Conservation (phyloP, 2,113 vertebrate genomes). For the Pseudonaja textilis region DNA sequence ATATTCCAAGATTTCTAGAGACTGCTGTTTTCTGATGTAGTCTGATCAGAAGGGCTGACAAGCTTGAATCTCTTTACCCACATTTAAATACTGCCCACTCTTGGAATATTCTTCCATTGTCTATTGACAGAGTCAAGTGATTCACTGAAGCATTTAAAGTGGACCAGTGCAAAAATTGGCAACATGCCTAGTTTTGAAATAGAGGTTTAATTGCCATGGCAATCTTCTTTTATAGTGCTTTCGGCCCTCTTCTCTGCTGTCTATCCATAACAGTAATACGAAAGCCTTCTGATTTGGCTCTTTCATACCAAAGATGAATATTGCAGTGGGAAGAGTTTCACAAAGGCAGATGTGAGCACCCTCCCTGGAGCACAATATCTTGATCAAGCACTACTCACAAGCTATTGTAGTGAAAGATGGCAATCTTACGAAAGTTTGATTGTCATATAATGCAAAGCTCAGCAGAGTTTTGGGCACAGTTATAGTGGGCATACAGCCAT, state of each 20-base stretch:
- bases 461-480: background rate
- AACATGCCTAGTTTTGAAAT: background rate
- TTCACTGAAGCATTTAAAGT: rapidly evolving
- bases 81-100: background rate
- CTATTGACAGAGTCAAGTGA: background rate
- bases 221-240: background rate
- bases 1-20: background rate
- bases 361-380: constrained; percentile 37
- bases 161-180: background rate
- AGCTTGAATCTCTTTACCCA: background rate
- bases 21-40: background rate
- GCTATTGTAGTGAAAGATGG: constrained; percentile 46
- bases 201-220: background rate
- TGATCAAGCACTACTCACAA: constrained; percentile 50
- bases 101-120: background rate
- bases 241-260: background rate
- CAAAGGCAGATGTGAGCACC: constrained; percentile 31
- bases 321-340: constrained; percentile 16
- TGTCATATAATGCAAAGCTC: background rate
- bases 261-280: background rate
- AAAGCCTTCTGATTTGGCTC: background rate
- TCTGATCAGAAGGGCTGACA: background rate
- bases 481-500: background rate
- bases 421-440: constrained; percentile 25
- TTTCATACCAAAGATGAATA: background rate